A percentile compares a stretch with the other conserved stretches of the same genome.
phyloP scores from a whole-genome alignment of 2,113 vertebrate genomes.

The Lasiurus borealis region DNA sequence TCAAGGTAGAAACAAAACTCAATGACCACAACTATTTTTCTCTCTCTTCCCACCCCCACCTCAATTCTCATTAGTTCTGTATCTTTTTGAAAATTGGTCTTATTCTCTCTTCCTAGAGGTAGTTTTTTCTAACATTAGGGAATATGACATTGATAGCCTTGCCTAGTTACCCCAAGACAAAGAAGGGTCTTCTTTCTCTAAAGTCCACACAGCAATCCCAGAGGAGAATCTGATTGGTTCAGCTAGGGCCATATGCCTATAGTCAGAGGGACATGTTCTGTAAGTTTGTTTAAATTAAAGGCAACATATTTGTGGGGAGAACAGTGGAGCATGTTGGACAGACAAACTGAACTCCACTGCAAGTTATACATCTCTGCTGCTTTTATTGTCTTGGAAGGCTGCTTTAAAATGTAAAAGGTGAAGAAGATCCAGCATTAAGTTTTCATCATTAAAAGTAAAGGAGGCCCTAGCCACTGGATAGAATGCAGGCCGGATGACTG shows the following conservation, averaged over 20 bases:
- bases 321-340: background rate
- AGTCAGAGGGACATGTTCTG: background rate
- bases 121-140: background rate
- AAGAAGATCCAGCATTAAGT: background rate
- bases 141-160: background rate
- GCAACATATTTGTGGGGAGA: background rate
- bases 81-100: background rate
- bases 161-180: background rate
- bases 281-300: background rate
- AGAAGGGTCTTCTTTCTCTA: background rate
- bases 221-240: background rate
- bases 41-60: background rate
- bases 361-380: background rate
- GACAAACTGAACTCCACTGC: background rate
- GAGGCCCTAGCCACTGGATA: background rate
- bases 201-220: background rate
- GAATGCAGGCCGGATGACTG: no score
- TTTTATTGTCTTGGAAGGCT: background rate
- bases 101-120: background rate
- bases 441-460: background rate
- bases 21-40: background rate
- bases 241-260: background rate
- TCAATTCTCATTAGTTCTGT: background rate
- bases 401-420: slow-evolving; percentile 3
- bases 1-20: background rate